Base-by-base conservation (phyloP, 2,888 invertebrate species). In the Geophilus truncorum region DNA sequence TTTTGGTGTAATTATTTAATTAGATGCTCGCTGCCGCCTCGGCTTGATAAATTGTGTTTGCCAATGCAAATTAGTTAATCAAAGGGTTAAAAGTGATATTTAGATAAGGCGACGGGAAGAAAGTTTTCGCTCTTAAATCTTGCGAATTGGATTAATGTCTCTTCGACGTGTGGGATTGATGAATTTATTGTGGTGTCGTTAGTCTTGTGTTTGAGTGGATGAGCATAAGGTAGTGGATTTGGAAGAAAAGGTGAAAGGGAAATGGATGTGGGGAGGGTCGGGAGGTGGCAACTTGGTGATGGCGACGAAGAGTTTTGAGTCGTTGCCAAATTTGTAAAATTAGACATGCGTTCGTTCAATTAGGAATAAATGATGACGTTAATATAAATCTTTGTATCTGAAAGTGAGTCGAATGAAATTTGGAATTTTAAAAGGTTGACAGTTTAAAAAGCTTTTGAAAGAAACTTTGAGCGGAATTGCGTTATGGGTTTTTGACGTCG, bases 1-100 rank as follows among this genome's bases (percentile, higher is more conserved):
- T 70, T 70, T 70, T 70, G n/a, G 70, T 25, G 70, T 70, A 70
- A 70, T 70, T 70, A 70, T 70, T 70, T 70, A 70, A 70, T 70
- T 70, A 70, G 28, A 70, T 70, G 25, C n/a, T 25, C 70, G 23
- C 12, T 23, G 25, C 28, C 70, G 70, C 70, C 70, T 70, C n/a
- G 70, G 28, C 70, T 70, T 70, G 70, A 70, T 70, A 70, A 70
- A 70, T 70, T 70, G 70, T 70, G 28, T 70, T 70, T 70, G 70
- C 25, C 25, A 70, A 70, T 70, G 70, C 28, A 70, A 70, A 70
- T 70, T 70, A 70, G 70, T 70, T 70, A 70, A 70, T 70, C 70
- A 70, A 70, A 28, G 70, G 28, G 70, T 28, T 70, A 28, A 70
- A 70, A 70, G 28, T 28, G 28, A 70, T 70, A 70, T 70, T 70